Base-by-base conservation (phyloP, 2,113 vertebrate genomes). In the Oncorhynchus keta region DNA sequence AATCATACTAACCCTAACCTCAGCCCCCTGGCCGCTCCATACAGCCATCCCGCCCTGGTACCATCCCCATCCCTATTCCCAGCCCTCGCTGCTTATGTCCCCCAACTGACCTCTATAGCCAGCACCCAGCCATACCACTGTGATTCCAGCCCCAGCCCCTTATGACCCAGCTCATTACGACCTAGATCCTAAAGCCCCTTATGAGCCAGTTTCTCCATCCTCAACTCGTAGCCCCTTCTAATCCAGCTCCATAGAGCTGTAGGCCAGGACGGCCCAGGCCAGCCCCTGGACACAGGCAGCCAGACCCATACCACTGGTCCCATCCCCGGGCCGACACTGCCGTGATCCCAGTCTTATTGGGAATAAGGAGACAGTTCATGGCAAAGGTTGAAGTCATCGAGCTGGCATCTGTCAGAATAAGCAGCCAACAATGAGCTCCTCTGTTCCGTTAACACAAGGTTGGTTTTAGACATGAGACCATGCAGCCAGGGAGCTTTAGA, bases 361-460 rank as follows among this genome's bases (percentile, higher is more conserved):
- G 88, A 91, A 92, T 89, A 94, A 92, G 91, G 86, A 89, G 86
- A 86, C 85, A 80, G 85, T 93, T 92, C 86, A 92, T 87, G 79
- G 78, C 68, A 69, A 79, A 81, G 71, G 83, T 89, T 93, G 92
- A 93, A 90, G 92, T 93, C 92, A 93, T 90, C 73, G 26, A 83
- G 82, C 80, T 89, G 83, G 84, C 89, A 90, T 93, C 85, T 72
- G 26, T 90, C 90, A 88, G 85, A 85, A 76, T 81, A 83, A 1
- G 65, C 77, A 77, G 55, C 30, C 59, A 77, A 93, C 92, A 94
- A 90, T 84, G 79, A 30, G 45, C 32, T 66, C 70, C 82, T 89
- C 83, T 94, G 90, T 91, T 70, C 70, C 22, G 1, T 66, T 83
- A 81, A 89, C 83, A 92, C 89, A 88, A 90, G 74, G 82, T 91